Percentiles rank a stretch among this genome's conserved stretches.
Evolutionary conservation across 2,797 vertebrate genomes (phyloP).

Genomic region (Sphenodon punctatus): DNA sequence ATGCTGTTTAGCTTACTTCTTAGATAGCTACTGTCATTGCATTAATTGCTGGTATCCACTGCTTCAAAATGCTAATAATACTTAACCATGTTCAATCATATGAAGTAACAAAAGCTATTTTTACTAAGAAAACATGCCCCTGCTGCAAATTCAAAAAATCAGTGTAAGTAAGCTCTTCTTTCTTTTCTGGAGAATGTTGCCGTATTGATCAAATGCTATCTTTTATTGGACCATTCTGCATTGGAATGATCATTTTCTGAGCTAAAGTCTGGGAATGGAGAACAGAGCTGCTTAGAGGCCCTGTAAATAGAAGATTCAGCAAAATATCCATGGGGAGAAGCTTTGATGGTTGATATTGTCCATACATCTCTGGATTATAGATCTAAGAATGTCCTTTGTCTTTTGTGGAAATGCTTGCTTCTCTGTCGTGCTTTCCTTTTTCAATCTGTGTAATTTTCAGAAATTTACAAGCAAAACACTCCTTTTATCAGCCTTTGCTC

Average conservation of each 20-base stretch:
- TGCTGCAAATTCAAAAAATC: too few relatives aligned
- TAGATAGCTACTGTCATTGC: too few relatives aligned
- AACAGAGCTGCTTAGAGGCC: not conserved
- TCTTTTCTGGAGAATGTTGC: too few relatives aligned
- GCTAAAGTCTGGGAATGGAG: not conserved
- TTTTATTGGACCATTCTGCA: too few relatives aligned
- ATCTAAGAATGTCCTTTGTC: not conserved
- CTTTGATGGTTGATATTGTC: not conserved
- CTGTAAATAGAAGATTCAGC: not conserved
- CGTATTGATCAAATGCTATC: too few relatives aligned
- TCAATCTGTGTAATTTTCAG: slow-evolving; percentile 8
- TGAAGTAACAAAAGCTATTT: accelerated
- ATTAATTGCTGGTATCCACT: too few relatives aligned
- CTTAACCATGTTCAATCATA: too few relatives aligned
- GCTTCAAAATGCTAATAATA: not conserved
- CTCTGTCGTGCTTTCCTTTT: slow-evolving; percentile 31
- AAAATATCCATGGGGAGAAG: not conserved
- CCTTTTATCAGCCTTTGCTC: not conserved
- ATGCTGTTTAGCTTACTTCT: too few relatives aligned
- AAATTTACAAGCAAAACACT: slow-evolving; percentile 18
- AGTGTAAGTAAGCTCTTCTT: too few relatives aligned
- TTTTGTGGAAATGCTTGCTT: slow-evolving; percentile 30
- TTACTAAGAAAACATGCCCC: too few relatives aligned
- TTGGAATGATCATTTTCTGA: too few relatives aligned
- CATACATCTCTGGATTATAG: not conserved